A percentile compares a stretch with the other conserved stretches of the same genome.
phyloP scores from a whole-genome alignment of 2,797 vertebrate genomes.

The Phataginus tricuspis region DNA sequence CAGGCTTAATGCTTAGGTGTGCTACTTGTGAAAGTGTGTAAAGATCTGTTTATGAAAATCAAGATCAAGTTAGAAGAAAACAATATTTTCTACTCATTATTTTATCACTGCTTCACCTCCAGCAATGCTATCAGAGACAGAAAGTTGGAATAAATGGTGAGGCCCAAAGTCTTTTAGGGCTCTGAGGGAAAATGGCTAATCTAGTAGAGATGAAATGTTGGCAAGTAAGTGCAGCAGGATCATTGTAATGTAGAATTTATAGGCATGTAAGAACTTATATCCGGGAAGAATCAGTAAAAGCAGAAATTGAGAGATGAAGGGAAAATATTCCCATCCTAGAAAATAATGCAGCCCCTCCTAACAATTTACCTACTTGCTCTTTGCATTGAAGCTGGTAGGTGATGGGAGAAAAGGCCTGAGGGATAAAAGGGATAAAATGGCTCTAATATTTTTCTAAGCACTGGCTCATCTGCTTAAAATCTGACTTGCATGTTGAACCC shows the following conservation, averaged over 20 bases:
- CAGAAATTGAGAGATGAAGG: not conserved
- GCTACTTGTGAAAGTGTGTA: not conserved
- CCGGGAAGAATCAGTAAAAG: conserved; percentile 50
- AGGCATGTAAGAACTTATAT: conserved; percentile 13
- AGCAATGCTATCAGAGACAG: not conserved
- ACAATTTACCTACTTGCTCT: not conserved
- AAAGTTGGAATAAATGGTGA: not conserved
- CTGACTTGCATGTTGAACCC: not conserved
- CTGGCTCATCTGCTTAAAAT: conserved; percentile 45
- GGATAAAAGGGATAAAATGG: not conserved
- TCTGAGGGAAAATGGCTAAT: conserved; percentile 16
- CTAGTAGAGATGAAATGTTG: not conserved
- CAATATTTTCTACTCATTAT: conserved; percentile 31
- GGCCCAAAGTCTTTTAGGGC: conserved; percentile 11
- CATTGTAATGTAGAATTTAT: not conserved
- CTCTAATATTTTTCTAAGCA: conserved; percentile 23
- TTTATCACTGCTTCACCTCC: not conserved
- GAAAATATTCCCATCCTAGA: not conserved
- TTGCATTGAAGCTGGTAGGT: not conserved
- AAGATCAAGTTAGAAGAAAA: conserved; percentile 51
- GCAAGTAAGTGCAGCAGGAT: not conserved
- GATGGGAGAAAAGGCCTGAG: not conserved
- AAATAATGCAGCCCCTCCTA: not conserved
- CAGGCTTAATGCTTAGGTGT: conserved; percentile 24
- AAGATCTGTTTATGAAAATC: conserved; percentile 39